Base-by-base conservation (phyloP, 2,797 vertebrate genomes). In the Limosa lapponica region DNA sequence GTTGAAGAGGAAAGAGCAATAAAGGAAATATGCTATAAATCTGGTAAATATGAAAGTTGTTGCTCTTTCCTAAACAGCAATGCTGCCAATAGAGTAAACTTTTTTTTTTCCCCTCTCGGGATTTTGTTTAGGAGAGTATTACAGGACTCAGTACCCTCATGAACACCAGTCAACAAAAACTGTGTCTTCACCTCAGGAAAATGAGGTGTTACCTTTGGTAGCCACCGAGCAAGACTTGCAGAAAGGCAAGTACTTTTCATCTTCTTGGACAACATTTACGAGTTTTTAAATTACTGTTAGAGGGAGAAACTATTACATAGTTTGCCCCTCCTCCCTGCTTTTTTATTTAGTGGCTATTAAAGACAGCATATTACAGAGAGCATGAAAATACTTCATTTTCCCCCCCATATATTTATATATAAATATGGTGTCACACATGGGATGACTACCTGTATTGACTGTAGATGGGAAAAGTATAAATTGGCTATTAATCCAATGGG, bases 1-100 rank as follows among this genome's bases (percentile, higher is more conserved):
- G 96, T 97, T 65, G 98, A 98, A 95, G 98, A 98, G 86, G 97
- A 98, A 97, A 97, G 93, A 95, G 95, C 97, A 92, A 97, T 98
- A 96, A 97, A 97, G 70, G 97, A 98, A 87, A 97, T 98, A 84
- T 98, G 98, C 84, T 95, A 96, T 81, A 97, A 96, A 96, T 96
- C 97, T 90, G 98, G 98, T 98, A 98, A 98, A 94, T 92, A 83
- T 71, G 16, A 82, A 66, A 70, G 69, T 34, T 61, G 66, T 82
- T 10, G 23, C 77, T 65, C 28, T 66, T 95, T 89, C 24, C 20
- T 44, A 37, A 72, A 65, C 25, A 71, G 19, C 65, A 54, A 8
- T 58, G 7, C 57, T 81, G 86, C 13, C 41, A 82, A 27, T 75
- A 64, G 18, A 72, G 46, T 96, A 84, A 97, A 69, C 17, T 15